Conservation (phyloP, 2,797 vertebrate species). For the Pelodytes ibericus region DNA sequence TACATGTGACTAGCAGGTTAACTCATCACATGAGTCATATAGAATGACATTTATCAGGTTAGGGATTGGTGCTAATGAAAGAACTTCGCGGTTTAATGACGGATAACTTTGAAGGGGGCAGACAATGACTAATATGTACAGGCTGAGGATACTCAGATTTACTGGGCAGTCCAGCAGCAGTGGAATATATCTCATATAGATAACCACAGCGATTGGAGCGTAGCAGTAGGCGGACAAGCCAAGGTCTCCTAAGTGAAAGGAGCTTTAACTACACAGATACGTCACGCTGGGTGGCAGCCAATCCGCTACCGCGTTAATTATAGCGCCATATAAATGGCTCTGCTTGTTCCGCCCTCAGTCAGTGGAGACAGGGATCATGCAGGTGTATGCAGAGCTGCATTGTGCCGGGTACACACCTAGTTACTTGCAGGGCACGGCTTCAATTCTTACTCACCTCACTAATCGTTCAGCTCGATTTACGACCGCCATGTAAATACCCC, state of each 20-base stretch:
- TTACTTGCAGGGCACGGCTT: conserved; percentile 1
- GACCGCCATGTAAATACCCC: not conserved
- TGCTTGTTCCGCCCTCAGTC: not conserved
- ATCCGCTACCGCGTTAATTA: conserved; percentile 15
- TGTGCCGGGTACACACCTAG: not conserved
- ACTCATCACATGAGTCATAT: not conserved
- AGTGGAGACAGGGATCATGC: conserved; percentile 7
- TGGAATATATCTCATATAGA: too few relatives aligned
- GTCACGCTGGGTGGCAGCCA: not conserved
- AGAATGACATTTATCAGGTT: not conserved
- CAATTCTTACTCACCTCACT: not conserved
- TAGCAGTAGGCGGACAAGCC: too few relatives aligned
- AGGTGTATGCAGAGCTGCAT: not conserved
- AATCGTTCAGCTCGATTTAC: not conserved
- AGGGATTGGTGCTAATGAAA: too few relatives aligned
- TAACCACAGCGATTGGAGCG: too few relatives aligned
- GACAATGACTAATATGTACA: too few relatives aligned
- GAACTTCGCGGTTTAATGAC: too few relatives aligned
- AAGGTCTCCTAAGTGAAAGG: too few relatives aligned
- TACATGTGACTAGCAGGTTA: not conserved
- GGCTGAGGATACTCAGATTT: too few relatives aligned
- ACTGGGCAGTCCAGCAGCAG: too few relatives aligned
- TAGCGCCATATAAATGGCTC: conserved; percentile 18
- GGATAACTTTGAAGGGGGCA: too few relatives aligned
- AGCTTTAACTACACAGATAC: too few relatives aligned